Evolutionary conservation across 2,113 vertebrate genomes (phyloP).

Genomic region (Setophaga coronata): DNA sequence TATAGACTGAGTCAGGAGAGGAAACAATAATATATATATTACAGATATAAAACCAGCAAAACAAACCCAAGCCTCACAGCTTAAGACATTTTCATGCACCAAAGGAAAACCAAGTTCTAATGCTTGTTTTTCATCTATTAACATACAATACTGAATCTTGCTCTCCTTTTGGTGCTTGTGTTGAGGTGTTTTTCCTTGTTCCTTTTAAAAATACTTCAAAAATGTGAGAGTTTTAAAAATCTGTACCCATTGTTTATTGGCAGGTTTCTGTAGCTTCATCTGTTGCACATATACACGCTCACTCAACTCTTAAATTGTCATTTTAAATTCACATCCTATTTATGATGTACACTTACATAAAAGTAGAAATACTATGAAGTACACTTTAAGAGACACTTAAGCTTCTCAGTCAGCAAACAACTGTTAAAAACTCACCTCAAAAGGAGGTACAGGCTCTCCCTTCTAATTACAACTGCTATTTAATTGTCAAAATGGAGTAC

Average conservation of each 20-base stretch:
- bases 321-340: neutral
- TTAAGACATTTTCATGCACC: neutral
- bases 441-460: neutral
- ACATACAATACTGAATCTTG: neutral
- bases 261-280: neutral
- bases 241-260: neutral
- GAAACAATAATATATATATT: neutral
- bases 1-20: conserved; percentile 58
- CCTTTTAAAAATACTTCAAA: neutral
- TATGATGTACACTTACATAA: neutral
- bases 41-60: neutral
- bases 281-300: neutral
- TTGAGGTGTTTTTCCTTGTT: neutral
- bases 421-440: neutral
- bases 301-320: neutral
- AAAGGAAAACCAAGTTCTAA: neutral
- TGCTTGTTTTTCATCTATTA: neutral
- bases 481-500: neutral
- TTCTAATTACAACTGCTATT: neutral
- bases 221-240: neutral
- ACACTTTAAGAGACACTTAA: neutral
- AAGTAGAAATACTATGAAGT: neutral
- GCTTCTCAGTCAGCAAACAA: neutral
- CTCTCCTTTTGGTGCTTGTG: neutral
- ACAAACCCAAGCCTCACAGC: neutral